phyloP scores from a whole-genome alignment of 2,888 invertebrate genomes.

The Coremacera marginata region DNA sequence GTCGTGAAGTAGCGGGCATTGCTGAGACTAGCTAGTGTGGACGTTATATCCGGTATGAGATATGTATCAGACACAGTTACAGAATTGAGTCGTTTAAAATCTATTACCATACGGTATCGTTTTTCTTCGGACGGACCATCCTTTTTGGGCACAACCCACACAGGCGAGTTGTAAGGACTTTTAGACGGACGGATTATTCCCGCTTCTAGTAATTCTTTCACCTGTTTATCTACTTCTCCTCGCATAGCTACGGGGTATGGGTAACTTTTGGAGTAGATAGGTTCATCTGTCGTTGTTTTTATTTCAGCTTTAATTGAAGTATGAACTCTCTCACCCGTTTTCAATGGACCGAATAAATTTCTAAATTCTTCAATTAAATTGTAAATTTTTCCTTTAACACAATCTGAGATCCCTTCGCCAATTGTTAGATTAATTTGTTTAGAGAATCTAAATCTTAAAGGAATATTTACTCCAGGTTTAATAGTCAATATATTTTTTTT shows the following conservation, averaged over 20 bases:
- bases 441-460: not conserved
- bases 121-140: constrained; percentile 44
- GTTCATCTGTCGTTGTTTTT: constrained; percentile 51
- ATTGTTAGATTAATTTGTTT: not conserved
- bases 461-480: not conserved
- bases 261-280: constrained; percentile 59
- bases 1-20: constrained; percentile 48
- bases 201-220: constrained; percentile 55
- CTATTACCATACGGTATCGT: constrained; percentile 48
- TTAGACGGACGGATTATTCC: constrained; percentile 55
- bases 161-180: constrained; percentile 52
- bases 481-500: not conserved
- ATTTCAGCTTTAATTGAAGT: constrained; percentile 58
- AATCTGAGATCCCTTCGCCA: not conserved
- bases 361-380: not conserved
- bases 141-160: constrained; percentile 52
- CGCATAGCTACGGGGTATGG: constrained; percentile 60
- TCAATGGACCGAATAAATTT: not conserved
- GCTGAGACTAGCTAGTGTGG: constrained; percentile 47
- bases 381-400: not conserved
- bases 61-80: constrained; percentile 48
- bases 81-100: constrained; percentile 48
- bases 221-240: constrained; percentile 59
- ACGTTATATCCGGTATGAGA: constrained; percentile 46
- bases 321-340: not conserved